Conservation (phyloP, 2,113 vertebrate species). For the Podilymbus podiceps region DNA sequence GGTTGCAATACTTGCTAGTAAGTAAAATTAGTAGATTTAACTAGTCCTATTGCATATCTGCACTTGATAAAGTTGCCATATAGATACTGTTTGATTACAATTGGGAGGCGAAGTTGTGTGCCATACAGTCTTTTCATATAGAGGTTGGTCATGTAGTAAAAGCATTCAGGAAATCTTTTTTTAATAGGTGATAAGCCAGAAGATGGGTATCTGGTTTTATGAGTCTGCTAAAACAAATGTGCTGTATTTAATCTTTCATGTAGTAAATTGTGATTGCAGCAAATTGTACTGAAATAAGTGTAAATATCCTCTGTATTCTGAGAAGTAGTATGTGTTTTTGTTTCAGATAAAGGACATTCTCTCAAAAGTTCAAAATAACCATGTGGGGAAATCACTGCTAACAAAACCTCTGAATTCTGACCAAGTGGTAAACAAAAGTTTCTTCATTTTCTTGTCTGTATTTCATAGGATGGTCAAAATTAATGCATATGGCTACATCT, state of each 20-base stretch:
- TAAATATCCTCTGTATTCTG: background rate
- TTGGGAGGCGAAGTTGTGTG: background rate
- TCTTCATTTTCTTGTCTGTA: background rate
- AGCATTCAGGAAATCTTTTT: background rate
- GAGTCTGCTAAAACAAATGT: background rate
- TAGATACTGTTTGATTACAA: background rate
- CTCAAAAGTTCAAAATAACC: slow-evolving; percentile 77
- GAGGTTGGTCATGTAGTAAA: background rate
- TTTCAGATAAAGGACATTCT: slow-evolving; percentile 83
- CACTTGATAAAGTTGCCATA: background rate
- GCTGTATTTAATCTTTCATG: background rate
- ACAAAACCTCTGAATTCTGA: slow-evolving; percentile 80
- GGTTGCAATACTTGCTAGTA: background rate
- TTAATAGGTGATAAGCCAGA: background rate
- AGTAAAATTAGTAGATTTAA: background rate
- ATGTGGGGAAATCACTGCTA: slow-evolving; percentile 81
- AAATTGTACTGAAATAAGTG: background rate
- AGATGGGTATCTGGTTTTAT: background rate
- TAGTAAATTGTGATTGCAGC: background rate
- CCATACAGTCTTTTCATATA: background rate
- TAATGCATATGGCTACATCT: background rate
- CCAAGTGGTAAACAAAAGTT: slow-evolving; percentile 79
- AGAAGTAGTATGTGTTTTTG: background rate
- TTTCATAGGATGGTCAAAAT: background rate
- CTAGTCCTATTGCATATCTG: background rate